Evolutionary conservation across 2,113 vertebrate genomes (phyloP), one percentile per base, ranked within the genome.

Genomic region (Mus pahari): DNA sequence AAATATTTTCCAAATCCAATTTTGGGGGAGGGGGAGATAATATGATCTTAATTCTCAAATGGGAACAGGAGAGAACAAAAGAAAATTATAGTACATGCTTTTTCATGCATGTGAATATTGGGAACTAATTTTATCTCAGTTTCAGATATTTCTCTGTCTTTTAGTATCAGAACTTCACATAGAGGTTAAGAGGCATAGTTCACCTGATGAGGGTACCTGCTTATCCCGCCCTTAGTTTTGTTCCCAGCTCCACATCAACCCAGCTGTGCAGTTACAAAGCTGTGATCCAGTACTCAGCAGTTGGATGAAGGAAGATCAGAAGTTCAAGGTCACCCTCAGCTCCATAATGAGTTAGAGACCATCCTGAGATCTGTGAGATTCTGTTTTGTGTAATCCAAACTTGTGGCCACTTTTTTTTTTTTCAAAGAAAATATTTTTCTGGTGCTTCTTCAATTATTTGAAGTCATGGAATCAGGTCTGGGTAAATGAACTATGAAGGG

Each of bases 1-100:
- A 14, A 90, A 36, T 92, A 90, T 84, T 95, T 92, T 73, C 55
- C 53, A 87, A 87, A 81, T 2, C 78, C 22, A 74, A 53, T 73
- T 79, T 60, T 3, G 50, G 7, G 26, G 13, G 36, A 31, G 1
- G 10, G 20, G 28, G 0, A 36, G 3, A 17, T 68, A 94, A 81
- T 19, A 24, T 58, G 71, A 84, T 66, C 28, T 90, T 55, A 55
- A 64, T 75, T 62, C 89, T 50, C 82, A 96, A 64, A 5, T 22
- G 12, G 95, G 33, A 55, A 22, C 55, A 96, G 16, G 11, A 68
- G 0, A 42, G 48, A 14, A 86, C 7, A 90, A 73, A 87, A 74
- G n/a, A 66, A 94, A 82, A 89, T 19, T 17, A 66, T 9, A 20
- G 60, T 22, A 3, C 36, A 42, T 53, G 42, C 3, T 81, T 75